These are phyloP conservation scores for Idaea straminata DNA, from an alignment of 2,888 invertebrate species.

Conservation along the genomic window DNA sequence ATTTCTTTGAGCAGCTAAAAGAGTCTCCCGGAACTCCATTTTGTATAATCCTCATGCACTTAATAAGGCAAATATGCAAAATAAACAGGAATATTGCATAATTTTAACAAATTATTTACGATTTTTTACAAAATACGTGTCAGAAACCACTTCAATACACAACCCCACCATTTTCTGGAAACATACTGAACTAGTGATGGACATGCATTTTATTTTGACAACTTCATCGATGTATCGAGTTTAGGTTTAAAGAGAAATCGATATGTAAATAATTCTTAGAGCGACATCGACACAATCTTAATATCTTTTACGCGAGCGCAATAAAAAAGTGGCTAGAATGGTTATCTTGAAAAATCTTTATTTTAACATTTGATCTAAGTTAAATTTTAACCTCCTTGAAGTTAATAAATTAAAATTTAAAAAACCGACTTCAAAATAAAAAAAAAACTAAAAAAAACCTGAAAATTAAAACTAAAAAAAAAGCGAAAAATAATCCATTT, in stretches of 20 bases:
- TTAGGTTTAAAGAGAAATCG: constrained; percentile 6
- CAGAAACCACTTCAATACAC: constrained; percentile 61
- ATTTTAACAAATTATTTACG: constrained; percentile 62
- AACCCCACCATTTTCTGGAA: constrained; percentile 77
- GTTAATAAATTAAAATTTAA: too few relatives aligned
- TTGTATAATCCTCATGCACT: constrained; percentile 27
- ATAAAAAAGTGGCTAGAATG: too few relatives aligned
- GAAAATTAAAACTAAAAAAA: too few relatives aligned
- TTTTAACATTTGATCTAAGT: too few relatives aligned
- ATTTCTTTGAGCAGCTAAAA: constrained; percentile 74
- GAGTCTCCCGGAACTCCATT: constrained; percentile 76
- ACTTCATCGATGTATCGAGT: constrained; percentile 1
- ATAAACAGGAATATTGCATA: constrained; percentile 37
- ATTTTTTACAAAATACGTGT: constrained; percentile 72
- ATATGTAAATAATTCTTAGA: background rate
- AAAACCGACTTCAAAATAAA: too few relatives aligned
- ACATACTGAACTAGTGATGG: constrained; percentile 59
- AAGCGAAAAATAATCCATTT: too few relatives aligned
- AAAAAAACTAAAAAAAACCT: too few relatives aligned
- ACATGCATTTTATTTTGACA: constrained; percentile 2
- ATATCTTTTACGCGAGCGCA: too few relatives aligned
- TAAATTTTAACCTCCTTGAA: too few relatives aligned
- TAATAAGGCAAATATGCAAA: constrained; percentile 24
- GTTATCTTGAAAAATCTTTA: too few relatives aligned
- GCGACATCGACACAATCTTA: too few relatives aligned